Conservation (phyloP, 2,113 vertebrate species). For the Vidua macroura region DNA sequence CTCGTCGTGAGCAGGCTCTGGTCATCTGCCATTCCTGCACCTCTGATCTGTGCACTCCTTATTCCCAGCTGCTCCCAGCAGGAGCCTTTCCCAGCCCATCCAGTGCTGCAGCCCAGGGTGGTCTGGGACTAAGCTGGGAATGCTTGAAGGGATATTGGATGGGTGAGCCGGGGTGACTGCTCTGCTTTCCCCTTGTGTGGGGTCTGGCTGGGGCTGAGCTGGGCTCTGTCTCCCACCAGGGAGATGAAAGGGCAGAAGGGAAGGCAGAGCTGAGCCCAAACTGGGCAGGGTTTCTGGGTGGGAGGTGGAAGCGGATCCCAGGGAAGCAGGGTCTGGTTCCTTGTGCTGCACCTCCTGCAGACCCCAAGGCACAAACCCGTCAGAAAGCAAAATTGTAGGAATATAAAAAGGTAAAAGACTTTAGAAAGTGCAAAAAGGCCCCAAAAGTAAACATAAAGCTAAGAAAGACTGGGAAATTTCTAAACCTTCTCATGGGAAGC, state of each 20-base stretch:
- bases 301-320: background rate
- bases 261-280: background rate
- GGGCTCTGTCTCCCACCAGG: background rate
- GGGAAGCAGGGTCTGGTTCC: background rate
- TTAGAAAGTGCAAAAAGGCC: no score
- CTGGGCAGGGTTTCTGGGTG: background rate
- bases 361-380: background rate
- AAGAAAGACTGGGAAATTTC: no score
- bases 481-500: no score
- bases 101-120: background rate
- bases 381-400: background rate
- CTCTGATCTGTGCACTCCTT: background rate
- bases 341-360: background rate
- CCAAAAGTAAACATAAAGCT: no score
- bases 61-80: background rate
- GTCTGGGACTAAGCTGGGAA: background rate
- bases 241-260: background rate
- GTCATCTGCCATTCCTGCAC: background rate
- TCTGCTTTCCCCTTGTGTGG: background rate
- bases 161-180: background rate
- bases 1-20: fast-evolving
- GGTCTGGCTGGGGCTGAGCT: background rate
- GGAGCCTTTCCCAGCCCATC: fast-evolving
- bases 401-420: no score
- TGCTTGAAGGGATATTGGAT: background rate